Evolutionary conservation across 2,797 vertebrate genomes (phyloP), one percentile per base, ranked within the genome.

Genomic region (Tiaroga cobitis): DNA sequence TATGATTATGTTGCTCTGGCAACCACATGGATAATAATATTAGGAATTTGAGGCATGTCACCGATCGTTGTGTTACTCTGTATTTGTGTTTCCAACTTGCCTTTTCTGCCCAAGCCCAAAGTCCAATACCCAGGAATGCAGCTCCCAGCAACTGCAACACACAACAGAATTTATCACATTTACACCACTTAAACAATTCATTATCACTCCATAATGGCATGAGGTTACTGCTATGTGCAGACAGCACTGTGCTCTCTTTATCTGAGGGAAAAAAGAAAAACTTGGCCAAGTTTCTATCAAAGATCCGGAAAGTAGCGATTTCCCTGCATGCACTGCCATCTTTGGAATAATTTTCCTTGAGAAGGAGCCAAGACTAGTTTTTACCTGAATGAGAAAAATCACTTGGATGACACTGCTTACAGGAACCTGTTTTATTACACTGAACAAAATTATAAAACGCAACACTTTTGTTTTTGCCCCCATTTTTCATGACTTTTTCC

Each of bases 51-150:
- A 92, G 81, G 85, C 90, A 90, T 90, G 91, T 85, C 77, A 84
- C 85, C 69, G 86, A 81, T 90, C 37, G 29, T 59, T 54, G 11
- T 59, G 76, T 79, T 43, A 29, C 32, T 81, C 41, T 86, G 74
- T 83, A 54, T 88, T 77, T 68, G 80, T 83, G 59, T 90, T 90
- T 91, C 88, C 29, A 86, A 89, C 95, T 95, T 95, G 97, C 97
- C 97, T 98, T 98, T 92, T 98, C 97, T 84, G 96, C 96, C 97
- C 97, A 98, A 94, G 97, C 97, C 97, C 97, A 98, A 91, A 98
- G 94, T 91, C 96, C 97, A 5, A 98, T 95, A 83, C 91, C 95
- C 89, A 98, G 94, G 93, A 98, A 97, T 91, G 97, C 92, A 43
- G 97, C 96, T 90, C 97, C 97, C 83, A 98, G 94, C 92, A 98